A percentile compares a stretch with the other conserved stretches of the same genome.
Conservation (phyloP, 2,797 vertebrate genomes). For the Melopsittacus undulatus region DNA sequence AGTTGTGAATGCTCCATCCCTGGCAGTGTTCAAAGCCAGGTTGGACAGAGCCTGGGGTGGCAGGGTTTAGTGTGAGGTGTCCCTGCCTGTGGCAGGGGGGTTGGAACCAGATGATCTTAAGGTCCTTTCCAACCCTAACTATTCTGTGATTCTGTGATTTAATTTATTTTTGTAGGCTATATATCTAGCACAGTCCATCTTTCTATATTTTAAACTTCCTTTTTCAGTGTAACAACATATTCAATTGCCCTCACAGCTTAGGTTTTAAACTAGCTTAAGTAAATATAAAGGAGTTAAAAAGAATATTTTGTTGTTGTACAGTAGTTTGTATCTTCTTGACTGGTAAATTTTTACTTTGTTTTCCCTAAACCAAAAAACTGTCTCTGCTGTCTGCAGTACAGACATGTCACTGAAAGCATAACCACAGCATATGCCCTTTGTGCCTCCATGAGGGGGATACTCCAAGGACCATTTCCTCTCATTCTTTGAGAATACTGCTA, state of each 20-base stretch:
- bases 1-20: no score
- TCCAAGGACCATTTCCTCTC: background rate
- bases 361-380: background rate
- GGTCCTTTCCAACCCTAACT: no score
- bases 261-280: background rate
- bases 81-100: no score
- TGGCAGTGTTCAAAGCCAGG: no score
- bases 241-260: background rate
- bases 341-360: background rate
- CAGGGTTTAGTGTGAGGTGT: no score
- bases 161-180: background rate
- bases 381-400: background rate
- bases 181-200: background rate
- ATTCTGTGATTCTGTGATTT: no score
- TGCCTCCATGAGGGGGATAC: background rate
- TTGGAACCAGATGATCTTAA: no score
- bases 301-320: background rate
- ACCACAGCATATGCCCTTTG: background rate
- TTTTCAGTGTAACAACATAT: background rate
- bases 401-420: background rate
- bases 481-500: constrained; percentile 4
- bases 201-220: background rate
- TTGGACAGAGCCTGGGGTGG: no score
- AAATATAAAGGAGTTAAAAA: background rate
- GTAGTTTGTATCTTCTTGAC: background rate